Evolutionary conservation across 1,140 invertebrate species (phyloP).

Genomic region (Drosophila pallidifrons): DNA sequence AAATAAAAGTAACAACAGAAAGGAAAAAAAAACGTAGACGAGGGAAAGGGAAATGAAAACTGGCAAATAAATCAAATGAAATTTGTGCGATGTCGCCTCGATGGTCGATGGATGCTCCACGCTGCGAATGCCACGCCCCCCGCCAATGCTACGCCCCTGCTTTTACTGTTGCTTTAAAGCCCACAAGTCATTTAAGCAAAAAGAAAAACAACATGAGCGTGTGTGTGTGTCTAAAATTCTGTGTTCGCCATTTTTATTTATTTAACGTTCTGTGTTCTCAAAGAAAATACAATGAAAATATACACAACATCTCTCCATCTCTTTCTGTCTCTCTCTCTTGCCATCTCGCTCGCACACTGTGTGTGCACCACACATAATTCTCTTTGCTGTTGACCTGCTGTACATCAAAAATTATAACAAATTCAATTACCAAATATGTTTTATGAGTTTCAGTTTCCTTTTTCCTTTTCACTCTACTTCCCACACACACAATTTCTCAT

Average conservation of each 20-base stretch:
- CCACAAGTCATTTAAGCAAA: constrained; percentile 53
- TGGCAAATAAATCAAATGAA: constrained; percentile 81
- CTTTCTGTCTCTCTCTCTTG: constrained; percentile 12
- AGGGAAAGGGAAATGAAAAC: constrained; percentile 61
- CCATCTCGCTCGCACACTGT: not conserved
- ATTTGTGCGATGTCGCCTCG: constrained; percentile 69
- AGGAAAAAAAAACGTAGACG: constrained; percentile 1
- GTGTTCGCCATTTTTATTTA: constrained; percentile 57
- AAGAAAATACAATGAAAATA: constrained; percentile 61
- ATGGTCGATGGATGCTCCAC: not conserved
- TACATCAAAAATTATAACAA: constrained; percentile 74
- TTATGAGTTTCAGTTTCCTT: constrained; percentile 38
- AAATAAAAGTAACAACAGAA: not conserved
- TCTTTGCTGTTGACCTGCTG: constrained; percentile 50
- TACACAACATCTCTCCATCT: constrained; percentile 42
- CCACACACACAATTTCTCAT: too few relatives aligned
- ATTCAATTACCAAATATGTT: constrained; percentile 80
- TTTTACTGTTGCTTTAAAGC: constrained; percentile 33
- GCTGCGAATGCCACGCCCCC: not conserved
- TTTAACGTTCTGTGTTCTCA: constrained; percentile 77
- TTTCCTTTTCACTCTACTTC: not conserved
- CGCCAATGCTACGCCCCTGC: not conserved
- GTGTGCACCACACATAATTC: constrained; percentile 33
- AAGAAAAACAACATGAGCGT: constrained; percentile 43
- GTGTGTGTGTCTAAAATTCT: constrained; percentile 30